These are phyloP conservation scores for Telmatochromis sp. DNA, from an alignment of 2,113 vertebrate genomes.

Conservation along the genomic window DNA sequence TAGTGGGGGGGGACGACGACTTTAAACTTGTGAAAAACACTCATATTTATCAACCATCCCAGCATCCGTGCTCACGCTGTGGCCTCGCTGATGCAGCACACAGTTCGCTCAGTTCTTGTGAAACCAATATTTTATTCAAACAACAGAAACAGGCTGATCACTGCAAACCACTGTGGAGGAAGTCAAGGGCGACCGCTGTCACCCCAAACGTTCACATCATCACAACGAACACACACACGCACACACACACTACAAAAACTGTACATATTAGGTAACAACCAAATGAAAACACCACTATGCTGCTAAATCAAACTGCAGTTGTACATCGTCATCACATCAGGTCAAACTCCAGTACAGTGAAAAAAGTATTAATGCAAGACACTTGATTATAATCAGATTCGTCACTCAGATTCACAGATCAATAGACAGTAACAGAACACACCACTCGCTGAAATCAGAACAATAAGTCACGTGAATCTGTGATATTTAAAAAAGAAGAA, in stretches of 20 bases:
- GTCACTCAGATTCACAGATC: constrained; percentile 76
- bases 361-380: constrained; percentile 76
- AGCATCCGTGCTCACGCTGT: background rate
- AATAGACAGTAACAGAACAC: constrained; percentile 68
- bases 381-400: constrained; percentile 77
- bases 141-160: constrained; percentile 83
- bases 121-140: constrained; percentile 89
- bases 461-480: constrained; percentile 67
- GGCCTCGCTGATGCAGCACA: constrained; percentile 19
- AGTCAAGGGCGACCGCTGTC: constrained; percentile 77
- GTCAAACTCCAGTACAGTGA: background rate
- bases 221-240: background rate
- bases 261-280: constrained; percentile 72
- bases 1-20: constrained; percentile 1
- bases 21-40: constrained; percentile 54
- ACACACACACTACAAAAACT: constrained; percentile 68
- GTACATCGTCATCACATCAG: constrained; percentile 46
- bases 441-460: constrained; percentile 69
- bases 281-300: constrained; percentile 60
- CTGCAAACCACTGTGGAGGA: constrained; percentile 82
- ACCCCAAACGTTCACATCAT: constrained; percentile 59
- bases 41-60: constrained; percentile 13
- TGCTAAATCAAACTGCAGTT: constrained; percentile 75
- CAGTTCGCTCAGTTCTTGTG: constrained; percentile 58
- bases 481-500: constrained; percentile 56